Evolutionary conservation across 2,888 invertebrate genomes (phyloP).

Genomic region (Orthosia incerta): DNA sequence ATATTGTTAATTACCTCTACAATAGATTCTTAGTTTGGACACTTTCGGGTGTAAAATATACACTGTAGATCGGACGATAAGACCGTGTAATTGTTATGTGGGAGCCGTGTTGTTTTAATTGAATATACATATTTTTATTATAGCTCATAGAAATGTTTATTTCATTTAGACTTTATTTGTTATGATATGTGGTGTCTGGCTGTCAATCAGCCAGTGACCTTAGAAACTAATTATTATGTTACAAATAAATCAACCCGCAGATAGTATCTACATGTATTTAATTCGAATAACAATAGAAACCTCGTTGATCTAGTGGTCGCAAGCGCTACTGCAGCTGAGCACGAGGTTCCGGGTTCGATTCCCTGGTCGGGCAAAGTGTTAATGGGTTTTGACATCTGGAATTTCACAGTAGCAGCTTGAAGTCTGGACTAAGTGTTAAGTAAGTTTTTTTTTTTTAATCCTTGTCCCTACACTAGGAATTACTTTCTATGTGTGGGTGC

Average conservation of each 20-base stretch:
- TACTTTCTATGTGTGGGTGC: no score
- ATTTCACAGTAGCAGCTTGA: no score
- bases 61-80: slow-evolving; percentile 49
- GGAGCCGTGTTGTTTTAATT: slow-evolving; percentile 35
- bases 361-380: no score
- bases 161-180: neutral
- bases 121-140: slow-evolving; percentile 30
- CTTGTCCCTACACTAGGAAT: no score
- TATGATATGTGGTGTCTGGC: neutral
- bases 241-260: slow-evolving; percentile 1
- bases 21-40: slow-evolving; percentile 48
- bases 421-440: no score
- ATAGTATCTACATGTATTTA: no score
- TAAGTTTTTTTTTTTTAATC: no score
- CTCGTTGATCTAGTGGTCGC: no score
- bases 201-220: slow-evolving; percentile 4
- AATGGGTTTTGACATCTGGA: no score
- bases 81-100: slow-evolving; percentile 40
- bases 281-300: slow-evolving; percentile 7
- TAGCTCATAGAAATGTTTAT: slow-evolving; percentile 7
- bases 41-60: slow-evolving; percentile 55
- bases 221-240: neutral
- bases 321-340: no score
- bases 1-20: slow-evolving; percentile 58
- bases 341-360: no score